A percentile compares a stretch with the other conserved stretches of the same genome.
Conservation (phyloP, 2,797 vertebrate genomes). For the Sebastes reedi region DNA sequence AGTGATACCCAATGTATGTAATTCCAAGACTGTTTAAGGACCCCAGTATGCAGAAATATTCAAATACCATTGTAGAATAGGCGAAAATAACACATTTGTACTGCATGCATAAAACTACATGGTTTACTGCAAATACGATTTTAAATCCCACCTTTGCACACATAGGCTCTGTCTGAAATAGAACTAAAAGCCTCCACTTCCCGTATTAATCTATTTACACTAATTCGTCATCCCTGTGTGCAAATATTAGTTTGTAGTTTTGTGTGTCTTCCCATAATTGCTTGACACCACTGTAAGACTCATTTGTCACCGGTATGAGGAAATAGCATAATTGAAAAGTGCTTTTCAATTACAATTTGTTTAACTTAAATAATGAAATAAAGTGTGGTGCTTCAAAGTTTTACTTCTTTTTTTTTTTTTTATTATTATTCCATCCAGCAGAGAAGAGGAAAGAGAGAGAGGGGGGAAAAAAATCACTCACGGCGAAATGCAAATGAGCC, state of each 20-base stretch:
- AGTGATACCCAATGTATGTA: too few species aligned
- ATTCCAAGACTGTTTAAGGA: too few species aligned
- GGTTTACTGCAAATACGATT: slow-evolving; percentile 38
- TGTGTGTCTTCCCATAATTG: slow-evolving; percentile 75
- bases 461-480: slow-evolving; percentile 78
- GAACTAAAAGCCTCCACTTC: slow-evolving; percentile 62
- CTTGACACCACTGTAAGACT: slow-evolving; percentile 71
- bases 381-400: slow-evolving; percentile 82
- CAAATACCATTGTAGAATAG: too few species aligned
- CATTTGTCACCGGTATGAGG: slow-evolving; percentile 74
- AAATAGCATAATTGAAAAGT: slow-evolving; percentile 81
- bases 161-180: slow-evolving; percentile 49
- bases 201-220: slow-evolving; percentile 72
- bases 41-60: too few species aligned
- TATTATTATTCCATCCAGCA: slow-evolving; percentile 74
- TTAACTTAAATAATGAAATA: slow-evolving; percentile 85
- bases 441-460: slow-evolving; percentile 57
- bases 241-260: slow-evolving; percentile 79
- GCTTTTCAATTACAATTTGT: slow-evolving; percentile 85
- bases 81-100: too few species aligned
- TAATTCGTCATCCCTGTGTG: slow-evolving; percentile 71
- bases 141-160: slow-evolving; percentile 41
- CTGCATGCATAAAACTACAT: too few species aligned
- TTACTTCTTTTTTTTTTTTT: slow-evolving; percentile 58
- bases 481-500: slow-evolving; percentile 88